Conservation (phyloP, 2,113 vertebrate genomes). For the Leptosomus discolor region DNA sequence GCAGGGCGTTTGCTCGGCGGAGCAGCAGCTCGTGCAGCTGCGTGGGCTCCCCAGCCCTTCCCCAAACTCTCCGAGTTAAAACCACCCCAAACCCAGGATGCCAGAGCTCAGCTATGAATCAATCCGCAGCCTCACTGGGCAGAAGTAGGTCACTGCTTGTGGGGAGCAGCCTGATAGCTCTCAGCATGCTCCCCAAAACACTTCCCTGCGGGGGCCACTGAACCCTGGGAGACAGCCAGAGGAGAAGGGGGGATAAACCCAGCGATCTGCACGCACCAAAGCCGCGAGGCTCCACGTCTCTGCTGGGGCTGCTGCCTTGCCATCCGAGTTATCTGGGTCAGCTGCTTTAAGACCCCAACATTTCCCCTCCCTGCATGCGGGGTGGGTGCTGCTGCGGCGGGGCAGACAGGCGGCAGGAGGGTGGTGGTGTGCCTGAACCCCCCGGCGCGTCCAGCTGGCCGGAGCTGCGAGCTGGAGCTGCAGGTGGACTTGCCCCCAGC, state of each 20-base stretch:
- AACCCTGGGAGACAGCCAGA: not conserved
- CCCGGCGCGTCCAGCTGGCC: no score
- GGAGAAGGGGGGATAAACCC: not conserved
- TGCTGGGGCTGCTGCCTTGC: not conserved
- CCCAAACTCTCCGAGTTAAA: not conserved
- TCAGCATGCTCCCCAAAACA: not conserved
- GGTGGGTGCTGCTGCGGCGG: not conserved
- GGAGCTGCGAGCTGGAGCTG: no score
- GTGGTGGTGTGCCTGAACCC: no score
- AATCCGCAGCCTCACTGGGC: not conserved
- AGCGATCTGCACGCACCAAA: no score
- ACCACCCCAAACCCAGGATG: not conserved
- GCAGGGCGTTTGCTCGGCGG: rapidly evolving
- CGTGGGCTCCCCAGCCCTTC: not conserved
- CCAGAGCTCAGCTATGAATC: not conserved
- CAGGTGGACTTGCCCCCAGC: no score
- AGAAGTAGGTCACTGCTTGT: not conserved
- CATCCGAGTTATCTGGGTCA: not conserved
- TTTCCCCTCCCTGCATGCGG: not conserved
- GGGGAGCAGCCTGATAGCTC: not conserved
- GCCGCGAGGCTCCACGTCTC: not conserved
- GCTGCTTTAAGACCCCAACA: not conserved
- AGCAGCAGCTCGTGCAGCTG: not conserved
- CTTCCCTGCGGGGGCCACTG: not conserved
- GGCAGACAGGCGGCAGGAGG: no score